Percentiles rank a stretch among this genome's conserved stretches.
Evolutionary conservation across 2,888 invertebrate genomes (phyloP).

Genomic region (Helleia helle): DNA sequence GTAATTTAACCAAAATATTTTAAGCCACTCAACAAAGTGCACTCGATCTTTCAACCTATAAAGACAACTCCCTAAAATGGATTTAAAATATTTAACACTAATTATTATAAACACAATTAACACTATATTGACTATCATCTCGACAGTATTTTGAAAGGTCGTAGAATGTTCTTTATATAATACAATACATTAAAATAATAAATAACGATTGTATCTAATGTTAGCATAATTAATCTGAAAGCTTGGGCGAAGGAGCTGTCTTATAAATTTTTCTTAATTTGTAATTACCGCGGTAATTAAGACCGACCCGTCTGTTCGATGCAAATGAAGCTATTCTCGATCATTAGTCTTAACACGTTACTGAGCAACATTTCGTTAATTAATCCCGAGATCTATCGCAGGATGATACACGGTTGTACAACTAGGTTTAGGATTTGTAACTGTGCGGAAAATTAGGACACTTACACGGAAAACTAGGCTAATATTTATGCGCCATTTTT

Average conservation of each 20-base stretch:
- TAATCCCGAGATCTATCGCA: constrained; percentile 44
- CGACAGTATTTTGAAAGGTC: background rate
- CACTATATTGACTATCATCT: too few species aligned
- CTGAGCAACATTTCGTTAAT: constrained; percentile 68
- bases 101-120: too few species aligned
- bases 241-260: constrained; percentile 4
- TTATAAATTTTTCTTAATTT: constrained; percentile 62
- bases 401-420: background rate
- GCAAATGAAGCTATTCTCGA: constrained; percentile 69
- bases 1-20: too few species aligned
- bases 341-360: constrained; percentile 67
- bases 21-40: too few species aligned
- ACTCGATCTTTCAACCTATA: too few species aligned
- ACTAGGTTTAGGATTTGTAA: too few species aligned
- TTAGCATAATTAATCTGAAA: background rate
- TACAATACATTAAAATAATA: constrained; percentile 19
- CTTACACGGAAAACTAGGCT: too few species aligned
- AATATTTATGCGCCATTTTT: too few species aligned
- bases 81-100: too few species aligned
- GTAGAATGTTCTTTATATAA: constrained; percentile 61
- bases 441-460: too few species aligned
- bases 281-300: constrained; percentile 71
- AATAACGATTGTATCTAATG: background rate
- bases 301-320: constrained; percentile 62
- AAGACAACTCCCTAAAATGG: too few species aligned